Base-by-base conservation (phyloP, 2,113 vertebrate species). In the Hucho hucho region DNA sequence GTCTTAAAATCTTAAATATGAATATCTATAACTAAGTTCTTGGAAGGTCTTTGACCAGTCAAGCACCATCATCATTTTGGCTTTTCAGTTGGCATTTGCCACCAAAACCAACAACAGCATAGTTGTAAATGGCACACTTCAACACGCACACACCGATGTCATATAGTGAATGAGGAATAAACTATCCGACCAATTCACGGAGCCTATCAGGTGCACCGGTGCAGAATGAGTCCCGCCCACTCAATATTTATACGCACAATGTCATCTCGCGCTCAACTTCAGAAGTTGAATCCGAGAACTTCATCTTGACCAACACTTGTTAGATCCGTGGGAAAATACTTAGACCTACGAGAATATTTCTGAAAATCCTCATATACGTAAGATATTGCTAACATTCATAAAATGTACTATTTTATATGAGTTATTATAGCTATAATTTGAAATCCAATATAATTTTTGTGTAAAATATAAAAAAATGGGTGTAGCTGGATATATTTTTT, bases 221-320 rank as follows among this genome's bases (percentile, higher is more conserved):
- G 16, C 6, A 11, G 58, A 22, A 14, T 61, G 4, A 74, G 83
- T 86, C 83, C 91, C 93, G 77, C 93, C 92, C 89, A 83, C 87
- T 71, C 37, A 12, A 47, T 91, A 90, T 92, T 93, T 93, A 93
- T 93, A 85, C 61, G 77, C 83, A 18, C 80, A 79, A 84, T 84
- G 81, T 89, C 83, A 83, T 47, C 69, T 70, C 65, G 75, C 75
- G 64, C 78, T 72, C 81, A 85, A 83, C 69, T 84, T 70, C 87
- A 86, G 75, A 18, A 79, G 75, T 72, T 72, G 70, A 76, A 22
- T 4, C 67, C 69, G 73, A 84, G 79, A 84, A 87, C 87, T 79
- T 81, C 82, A 87, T 85, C 87, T 87, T 84, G 83, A 87, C 83
- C 80, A 82, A 82, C 80, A 80, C 81, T 87, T 86, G 37, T 74